Percentiles rank a stretch among this genome's conserved stretches.
Evolutionary conservation across 1,140 invertebrate genomes (phyloP).

Genomic region (Apolygus lucorum): DNA sequence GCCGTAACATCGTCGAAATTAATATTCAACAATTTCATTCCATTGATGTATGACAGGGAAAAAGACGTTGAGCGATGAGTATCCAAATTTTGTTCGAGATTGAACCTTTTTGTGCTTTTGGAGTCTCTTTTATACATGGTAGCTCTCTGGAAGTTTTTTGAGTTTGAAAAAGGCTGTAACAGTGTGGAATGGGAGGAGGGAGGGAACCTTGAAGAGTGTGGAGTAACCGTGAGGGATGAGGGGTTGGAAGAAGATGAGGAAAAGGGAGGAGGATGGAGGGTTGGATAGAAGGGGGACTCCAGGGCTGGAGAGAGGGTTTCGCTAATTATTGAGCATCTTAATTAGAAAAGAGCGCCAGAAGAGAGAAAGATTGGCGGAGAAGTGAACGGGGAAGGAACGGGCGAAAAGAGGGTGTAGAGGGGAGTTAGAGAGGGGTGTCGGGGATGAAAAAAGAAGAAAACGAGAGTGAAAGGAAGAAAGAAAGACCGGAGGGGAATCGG

Average conservation of each 20-base stretch:
- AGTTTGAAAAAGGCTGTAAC: too few relatives aligned
- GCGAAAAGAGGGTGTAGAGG: neutral
- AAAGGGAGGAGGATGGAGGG: neutral
- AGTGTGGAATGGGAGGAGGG: neutral
- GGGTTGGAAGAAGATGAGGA: neutral
- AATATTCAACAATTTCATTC: too few relatives aligned
- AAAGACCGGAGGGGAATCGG: neutral
- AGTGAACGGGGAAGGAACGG: neutral
- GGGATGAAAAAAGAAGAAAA: neutral
- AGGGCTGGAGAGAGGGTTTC: neutral
- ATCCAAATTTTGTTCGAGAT: neutral
- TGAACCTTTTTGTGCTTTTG: neutral
- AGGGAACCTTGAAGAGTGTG: neutral
- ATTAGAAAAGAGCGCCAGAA: slow-evolving; percentile 1
- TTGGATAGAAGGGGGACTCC: neutral
- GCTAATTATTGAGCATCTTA: neutral
- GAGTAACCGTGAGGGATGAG: neutral
- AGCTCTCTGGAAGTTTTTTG: neutral
- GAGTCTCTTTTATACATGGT: neutral
- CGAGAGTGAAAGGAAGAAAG: neutral
- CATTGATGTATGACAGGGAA: neutral
- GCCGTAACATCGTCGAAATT: too few relatives aligned
- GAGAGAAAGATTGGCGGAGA: slow-evolving; percentile 18
- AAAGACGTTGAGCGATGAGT: neutral
- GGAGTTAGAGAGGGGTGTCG: neutral